Conservation (phyloP, 2,797 vertebrate genomes). For the Mus minutoides region DNA sequence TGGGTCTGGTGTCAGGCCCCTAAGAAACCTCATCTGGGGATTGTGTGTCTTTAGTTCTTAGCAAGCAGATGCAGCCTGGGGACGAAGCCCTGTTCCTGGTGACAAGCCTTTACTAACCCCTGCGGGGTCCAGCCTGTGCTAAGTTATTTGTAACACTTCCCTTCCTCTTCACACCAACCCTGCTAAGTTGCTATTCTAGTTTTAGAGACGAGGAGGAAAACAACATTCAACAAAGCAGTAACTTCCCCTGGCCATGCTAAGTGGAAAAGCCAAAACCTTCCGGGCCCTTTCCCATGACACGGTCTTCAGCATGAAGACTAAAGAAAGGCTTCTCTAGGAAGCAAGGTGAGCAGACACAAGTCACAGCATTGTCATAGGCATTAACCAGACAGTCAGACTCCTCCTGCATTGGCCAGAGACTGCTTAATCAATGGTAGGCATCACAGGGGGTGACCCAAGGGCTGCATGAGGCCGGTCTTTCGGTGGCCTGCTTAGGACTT, state of each 20-base stretch:
- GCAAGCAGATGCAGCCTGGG: background rate
- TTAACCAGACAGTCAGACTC: accelerated
- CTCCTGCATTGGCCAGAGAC: accelerated
- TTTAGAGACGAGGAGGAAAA: background rate
- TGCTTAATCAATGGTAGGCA: background rate
- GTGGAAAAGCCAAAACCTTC: background rate
- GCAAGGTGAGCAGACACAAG: accelerated
- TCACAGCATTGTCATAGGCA: accelerated
- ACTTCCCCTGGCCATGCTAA: background rate
- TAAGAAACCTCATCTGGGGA: background rate
- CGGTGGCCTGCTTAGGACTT: background rate
- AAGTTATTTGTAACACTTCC: background rate
- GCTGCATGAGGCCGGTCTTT: background rate
- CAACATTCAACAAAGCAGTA: background rate
- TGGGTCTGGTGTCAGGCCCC: background rate
- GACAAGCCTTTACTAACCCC: background rate
- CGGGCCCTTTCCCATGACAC: background rate
- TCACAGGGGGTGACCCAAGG: too few relatives aligned
- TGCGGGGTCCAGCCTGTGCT: accelerated
- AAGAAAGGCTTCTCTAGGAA: background rate
- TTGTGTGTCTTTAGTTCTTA: background rate
- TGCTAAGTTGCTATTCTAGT: background rate
- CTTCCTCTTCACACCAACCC: background rate
- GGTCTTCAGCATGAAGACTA: background rate
- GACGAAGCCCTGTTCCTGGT: background rate